Evolutionary conservation across 2,888 invertebrate genomes (phyloP), one percentile per base, ranked within the genome.

Genomic region (Clostera curtula): DNA sequence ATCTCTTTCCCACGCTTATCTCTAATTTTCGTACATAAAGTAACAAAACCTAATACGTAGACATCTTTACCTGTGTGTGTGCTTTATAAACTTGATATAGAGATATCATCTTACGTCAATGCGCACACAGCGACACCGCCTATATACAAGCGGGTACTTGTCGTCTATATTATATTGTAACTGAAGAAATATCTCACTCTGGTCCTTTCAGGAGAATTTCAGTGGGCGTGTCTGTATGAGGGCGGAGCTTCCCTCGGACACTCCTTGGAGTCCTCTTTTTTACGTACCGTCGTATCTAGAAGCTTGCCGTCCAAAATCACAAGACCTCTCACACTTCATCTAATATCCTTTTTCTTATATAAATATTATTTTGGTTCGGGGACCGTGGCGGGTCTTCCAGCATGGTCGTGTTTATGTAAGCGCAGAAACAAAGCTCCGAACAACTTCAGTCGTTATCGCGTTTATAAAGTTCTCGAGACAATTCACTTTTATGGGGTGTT

Each of bases 401-500:
- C 15, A 30, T 74, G 69, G 79, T 28, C 60, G 48, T 61, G 61
- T 79, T 76, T 79, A 79, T 75, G 67, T 79, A 69, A 76, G 70
- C 69, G 57, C 49, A 60, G 76, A 56, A 79, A 76, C 77, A 76
- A 75, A 76, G 76, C 76, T 57, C 50, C 48, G 75, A 68, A 72
- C 76, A 83, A 83, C 79, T 83, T 83, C 48, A 56, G 79, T 67
- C 79, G 82, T 83, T 83, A 83, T 82, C 83, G 73, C 79, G 69
- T 74, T 82, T 82, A 80, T 80, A 82, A 83, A 83, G 71, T 82
- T 79, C 69, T 69, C 67, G 75, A 75, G 77, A 77, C 77, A 67
- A 73, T 79, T 79, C 66, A 68, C 52, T 75, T 82, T 83, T 82
- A 83, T 82, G 66, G 80, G 82, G 83, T 82, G 83, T 82, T 82